Base-by-base conservation (phyloP, 2,113 vertebrate species). In the Chunga burmeisteri region DNA sequence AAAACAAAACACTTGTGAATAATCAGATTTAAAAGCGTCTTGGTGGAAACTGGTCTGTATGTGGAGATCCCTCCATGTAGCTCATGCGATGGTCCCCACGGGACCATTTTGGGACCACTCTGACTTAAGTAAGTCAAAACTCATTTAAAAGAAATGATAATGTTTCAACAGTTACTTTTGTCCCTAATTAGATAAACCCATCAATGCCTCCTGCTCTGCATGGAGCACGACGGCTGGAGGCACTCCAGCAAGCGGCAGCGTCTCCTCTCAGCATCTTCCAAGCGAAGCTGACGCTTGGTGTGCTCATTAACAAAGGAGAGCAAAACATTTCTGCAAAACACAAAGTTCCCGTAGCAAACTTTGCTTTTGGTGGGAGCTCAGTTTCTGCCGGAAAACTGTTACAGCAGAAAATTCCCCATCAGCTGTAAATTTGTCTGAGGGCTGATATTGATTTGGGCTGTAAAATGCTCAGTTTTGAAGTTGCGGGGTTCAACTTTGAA, bases 41-140 rank as follows among this genome's bases (percentile, higher is more conserved):
- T 6, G 32, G 14, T 10, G 44, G 30, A 3, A 65, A 34, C 1
- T 0, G 25, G 19, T 26, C 44, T 4, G 19, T 4, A 4, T 0
- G 0, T 0, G 40, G 81, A 29, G 55, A 30, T 47, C 18, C 22
- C 11, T 53, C 34, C 0, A 2, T 0, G 42, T 4, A 55, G 70
- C 49, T 82, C 62, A 16, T 0, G 16, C 6, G 1, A 42, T 12
- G 34, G 49, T 10, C 50, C 30, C 56, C 6, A 1, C 0, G 1
- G 68, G 36, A 18, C 27, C 40, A 0, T 25, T 93, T 34, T 30
- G 72, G 80, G 58, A 61, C 18, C 12, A 0, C 19, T 67, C 9
- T 1, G 61, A 13, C 22, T 55, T 42, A 6, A 34, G 30, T 23
- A 34, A 77, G 16, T 23, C 55, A 6, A 27, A 75, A 26, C 49